phyloP scores from a whole-genome alignment of 2,797 vertebrate species.

The Gobio occitaniae region DNA sequence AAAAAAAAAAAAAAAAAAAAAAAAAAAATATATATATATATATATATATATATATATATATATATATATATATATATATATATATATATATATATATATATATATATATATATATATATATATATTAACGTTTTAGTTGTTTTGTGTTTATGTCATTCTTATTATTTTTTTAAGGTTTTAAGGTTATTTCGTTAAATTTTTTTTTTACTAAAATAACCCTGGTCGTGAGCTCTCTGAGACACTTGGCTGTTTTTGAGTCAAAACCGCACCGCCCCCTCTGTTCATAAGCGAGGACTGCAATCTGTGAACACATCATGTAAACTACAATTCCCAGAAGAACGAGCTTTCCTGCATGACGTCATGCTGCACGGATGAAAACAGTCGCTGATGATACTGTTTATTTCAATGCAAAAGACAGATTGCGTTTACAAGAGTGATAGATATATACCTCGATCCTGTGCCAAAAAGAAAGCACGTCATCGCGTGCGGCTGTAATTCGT shows the following conservation, averaged over 20 bases:
- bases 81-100: no score
- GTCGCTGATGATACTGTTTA: not conserved
- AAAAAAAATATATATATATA: no score
- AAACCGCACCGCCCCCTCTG: conserved; percentile 30
- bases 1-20: no score
- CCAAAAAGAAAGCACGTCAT: not conserved
- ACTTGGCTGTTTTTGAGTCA: not conserved
- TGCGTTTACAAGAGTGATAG: not conserved
- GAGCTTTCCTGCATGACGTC: conserved; percentile 34
- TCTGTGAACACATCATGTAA: not conserved
- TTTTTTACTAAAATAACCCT: not conserved
- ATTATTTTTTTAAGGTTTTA: no score
- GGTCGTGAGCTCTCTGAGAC: not conserved
- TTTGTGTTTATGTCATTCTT: no score
- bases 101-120: no score
- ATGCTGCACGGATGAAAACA: conserved; percentile 43
- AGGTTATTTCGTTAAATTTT: no score
- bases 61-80: no score
- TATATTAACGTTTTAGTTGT: no score
- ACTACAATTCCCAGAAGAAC: conserved; percentile 55
- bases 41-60: no score
- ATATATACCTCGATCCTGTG: not conserved
- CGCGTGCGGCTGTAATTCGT: not conserved
- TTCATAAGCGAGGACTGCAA: not conserved
- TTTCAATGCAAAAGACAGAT: conserved; percentile 16